Base-by-base conservation (phyloP, 2,113 vertebrate species). In the Salvelinus namaycush region DNA sequence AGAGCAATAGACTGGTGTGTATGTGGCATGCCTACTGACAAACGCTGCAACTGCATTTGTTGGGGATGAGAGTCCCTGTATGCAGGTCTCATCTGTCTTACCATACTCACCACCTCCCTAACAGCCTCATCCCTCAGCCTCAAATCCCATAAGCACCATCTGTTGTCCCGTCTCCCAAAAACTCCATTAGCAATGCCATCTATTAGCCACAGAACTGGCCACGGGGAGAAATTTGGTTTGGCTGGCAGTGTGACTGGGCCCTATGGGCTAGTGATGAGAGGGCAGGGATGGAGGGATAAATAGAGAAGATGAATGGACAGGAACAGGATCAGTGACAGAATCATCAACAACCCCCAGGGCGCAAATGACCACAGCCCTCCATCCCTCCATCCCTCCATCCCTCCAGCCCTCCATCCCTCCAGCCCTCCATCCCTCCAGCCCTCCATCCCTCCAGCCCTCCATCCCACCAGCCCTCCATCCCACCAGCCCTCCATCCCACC, bases 351-450 rank as follows among this genome's bases (percentile, higher is more conserved):
- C 22, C 68, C 62, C 1, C 4, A 20, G 48, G 18, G 11, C 12
- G 11, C 65, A 79, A 74, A 84, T 68, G 66, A 75, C 22, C n/a
- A 5, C 59, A 44, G 11, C 14, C 16, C 74, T 54, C 14, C 9
- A 64, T 54, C 26, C 24, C 74, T 29, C 75, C 14, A 26, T 1
- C 1, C 51, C 3, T 11, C 9, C 39, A 44, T 44, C 39, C 39
- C 68, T 68, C 59, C 8, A 26, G 24, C 1, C 51, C 3, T 11
- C 9, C 39, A 44, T 44, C 39, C 39, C n/a, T n/a, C n/a, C n/a
- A 26, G 24, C 1, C 51, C 3, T 11, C 9, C 39, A 44, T 44
- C 39, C 39, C n/a, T n/a, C n/a, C n/a, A 26, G 24, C 1, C 51
- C 3, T 11, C 9, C 39, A 44, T 44, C 39, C 39, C n/a, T n/a